Conservation (phyloP, 2,113 vertebrate genomes). For the Papio anubis region DNA sequence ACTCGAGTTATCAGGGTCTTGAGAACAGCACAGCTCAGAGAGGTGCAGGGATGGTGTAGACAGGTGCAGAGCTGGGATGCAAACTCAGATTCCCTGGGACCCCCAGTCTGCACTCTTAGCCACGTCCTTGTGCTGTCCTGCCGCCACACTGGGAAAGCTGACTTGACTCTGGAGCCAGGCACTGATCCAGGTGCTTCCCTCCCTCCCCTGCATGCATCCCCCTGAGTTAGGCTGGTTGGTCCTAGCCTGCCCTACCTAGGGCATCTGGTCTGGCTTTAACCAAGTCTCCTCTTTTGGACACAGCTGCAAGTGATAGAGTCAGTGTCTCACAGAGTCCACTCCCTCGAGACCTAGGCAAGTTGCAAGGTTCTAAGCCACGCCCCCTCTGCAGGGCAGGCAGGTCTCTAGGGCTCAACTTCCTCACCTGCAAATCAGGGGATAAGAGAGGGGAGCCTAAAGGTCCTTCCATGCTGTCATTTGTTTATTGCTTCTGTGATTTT, state of each 20-base stretch:
- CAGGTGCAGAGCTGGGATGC: not conserved
- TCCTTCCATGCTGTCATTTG: too few relatives aligned
- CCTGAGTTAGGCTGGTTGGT: rapidly evolving
- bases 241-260: not conserved
- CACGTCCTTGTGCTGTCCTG: not conserved
- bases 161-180: not conserved
- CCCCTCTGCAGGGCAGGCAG: not conserved
- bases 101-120: not conserved
- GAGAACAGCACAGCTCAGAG: not conserved
- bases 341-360: not conserved
- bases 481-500: not conserved
- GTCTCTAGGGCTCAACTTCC: not conserved
- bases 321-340: not conserved
- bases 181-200: not conserved
- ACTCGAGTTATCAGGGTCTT: rapidly evolving
- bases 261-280: not conserved
- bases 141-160: not conserved
- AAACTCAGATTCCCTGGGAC: not conserved
- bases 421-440: not conserved
- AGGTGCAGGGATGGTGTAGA: not conserved
- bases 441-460: too few relatives aligned
- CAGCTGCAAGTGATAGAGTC: not conserved
- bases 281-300: not conserved
- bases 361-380: not conserved
- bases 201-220: not conserved